Percentiles rank a stretch among this genome's conserved stretches.
Evolutionary conservation across 1,140 invertebrate genomes (phyloP).

Genomic region (Drosophila bifasciata): DNA sequence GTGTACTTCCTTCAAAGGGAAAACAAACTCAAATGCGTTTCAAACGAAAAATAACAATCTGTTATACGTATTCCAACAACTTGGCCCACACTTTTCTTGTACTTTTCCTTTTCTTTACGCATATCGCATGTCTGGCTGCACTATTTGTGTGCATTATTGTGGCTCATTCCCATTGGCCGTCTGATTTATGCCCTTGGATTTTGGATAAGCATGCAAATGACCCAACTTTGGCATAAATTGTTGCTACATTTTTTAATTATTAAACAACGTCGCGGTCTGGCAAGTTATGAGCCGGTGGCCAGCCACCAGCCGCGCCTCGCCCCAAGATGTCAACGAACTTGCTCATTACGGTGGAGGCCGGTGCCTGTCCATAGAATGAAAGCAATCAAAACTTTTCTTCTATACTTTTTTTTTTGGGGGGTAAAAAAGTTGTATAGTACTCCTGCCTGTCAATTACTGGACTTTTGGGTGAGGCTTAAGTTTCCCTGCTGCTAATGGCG

Average conservation of each 20-base stretch:
- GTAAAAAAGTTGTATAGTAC: conserved; percentile 53
- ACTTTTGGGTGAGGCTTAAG: conserved; percentile 21
- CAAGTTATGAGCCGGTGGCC: conserved; percentile 21
- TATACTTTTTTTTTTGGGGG: conserved; percentile 9
- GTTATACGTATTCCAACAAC: neutral
- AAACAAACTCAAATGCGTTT: too few species aligned
- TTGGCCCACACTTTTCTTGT: neutral
- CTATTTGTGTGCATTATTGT: conserved; percentile 48
- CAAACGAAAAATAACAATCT: too few species aligned
- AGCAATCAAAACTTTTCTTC: conserved; percentile 65
- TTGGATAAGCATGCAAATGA: conserved; percentile 65
- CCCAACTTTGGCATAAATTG: conserved; percentile 30
- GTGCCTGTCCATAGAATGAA: conserved; percentile 1
- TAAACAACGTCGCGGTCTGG: conserved; percentile 56
- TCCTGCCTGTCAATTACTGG: conserved; percentile 62
- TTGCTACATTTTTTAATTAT: conserved; percentile 67
- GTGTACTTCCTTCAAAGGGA: too few species aligned
- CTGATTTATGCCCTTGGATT: conserved; percentile 49
- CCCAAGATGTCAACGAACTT: conserved; percentile 48
- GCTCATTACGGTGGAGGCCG: conserved; percentile 53
- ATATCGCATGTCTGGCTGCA: conserved; percentile 72
- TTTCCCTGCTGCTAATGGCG: conserved; percentile 1
- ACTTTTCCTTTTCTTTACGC: neutral
- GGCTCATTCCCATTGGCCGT: conserved; percentile 14
- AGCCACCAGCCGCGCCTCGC: too few species aligned